Base-by-base conservation (phyloP, 2,797 vertebrate genomes). In the Lindbergichthys nudifrons region DNA sequence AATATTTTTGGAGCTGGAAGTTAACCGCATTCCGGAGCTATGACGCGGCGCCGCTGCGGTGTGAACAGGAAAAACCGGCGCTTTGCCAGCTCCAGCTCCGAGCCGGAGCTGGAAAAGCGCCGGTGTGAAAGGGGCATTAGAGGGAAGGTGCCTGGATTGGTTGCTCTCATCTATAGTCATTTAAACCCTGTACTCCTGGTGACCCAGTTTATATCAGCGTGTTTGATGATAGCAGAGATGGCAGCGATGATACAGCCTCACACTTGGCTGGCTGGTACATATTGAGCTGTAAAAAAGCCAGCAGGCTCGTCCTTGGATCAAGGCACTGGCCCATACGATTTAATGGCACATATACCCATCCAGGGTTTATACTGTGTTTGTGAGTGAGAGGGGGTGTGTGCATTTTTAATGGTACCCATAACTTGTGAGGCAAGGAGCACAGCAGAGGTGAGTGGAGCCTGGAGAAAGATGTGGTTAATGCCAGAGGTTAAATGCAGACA, bases 201-300 rank as follows among this genome's bases (percentile, higher is more conserved):
- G 75, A 79, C 52, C 50, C 6, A 19, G 36, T 73, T 72, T 43
- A 65, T 63, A 65, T 72, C 11, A 46, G 65, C 0, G 0, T 21
- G 47, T 73, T 56, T 80, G 71, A 81, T 65, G 75, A 70, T 39
- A 70, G 65, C 42, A 45, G 67, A 75, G 76, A 79, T 73, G 56
- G 57, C 75, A 61, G 58, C 0, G 45, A 80, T 83, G 79, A 81
- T 73, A 19, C 79, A 73, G 51, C 54, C 73, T 79, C 75, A 81
- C 81, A 81, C 61, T 63, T 80, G 75, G 85, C 48, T 5, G 56
- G 19, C 64, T 80, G 63, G 74, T 77, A 65, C 78, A 75, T 72
- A 73, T 65, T 73, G 67, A 83, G 67, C 80, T 73, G 56, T 83
- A 83, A 83, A 87, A 85, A 71, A 63, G 67, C 70, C 78, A 70